Evolutionary conservation across 1,140 invertebrate genomes (phyloP).

Genomic region (Harpegnathos saltator): DNA sequence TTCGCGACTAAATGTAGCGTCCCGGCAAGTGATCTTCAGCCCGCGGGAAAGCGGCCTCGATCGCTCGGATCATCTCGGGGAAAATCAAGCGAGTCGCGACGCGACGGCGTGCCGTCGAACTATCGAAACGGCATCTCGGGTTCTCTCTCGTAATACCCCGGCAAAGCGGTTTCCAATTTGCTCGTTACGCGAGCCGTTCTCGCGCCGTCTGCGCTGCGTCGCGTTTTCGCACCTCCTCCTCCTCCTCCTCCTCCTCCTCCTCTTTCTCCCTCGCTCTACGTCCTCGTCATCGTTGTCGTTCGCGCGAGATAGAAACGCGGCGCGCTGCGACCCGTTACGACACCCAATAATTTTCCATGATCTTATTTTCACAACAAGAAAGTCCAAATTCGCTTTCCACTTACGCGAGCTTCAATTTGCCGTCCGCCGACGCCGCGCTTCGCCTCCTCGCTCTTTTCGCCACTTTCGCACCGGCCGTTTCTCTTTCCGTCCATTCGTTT

Average conservation of each 20-base stretch:
- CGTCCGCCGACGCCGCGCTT: too few species aligned
- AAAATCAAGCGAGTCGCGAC: background rate
- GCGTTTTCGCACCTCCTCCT: background rate
- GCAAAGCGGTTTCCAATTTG: constrained; percentile 56
- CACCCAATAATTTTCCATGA: constrained; percentile 69
- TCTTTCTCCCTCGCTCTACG: too few species aligned
- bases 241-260: background rate
- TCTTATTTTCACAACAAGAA: constrained; percentile 73
- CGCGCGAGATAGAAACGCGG: constrained; percentile 26
- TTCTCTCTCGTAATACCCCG: constrained; percentile 15
- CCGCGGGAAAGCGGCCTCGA: background rate
- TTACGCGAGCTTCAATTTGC: constrained; percentile 70
- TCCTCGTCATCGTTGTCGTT: background rate
- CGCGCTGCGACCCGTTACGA: constrained; percentile 43
- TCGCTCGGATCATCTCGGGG: too few species aligned
- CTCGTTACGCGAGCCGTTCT: constrained; percentile 23
- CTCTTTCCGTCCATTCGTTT: constrained; percentile 40
- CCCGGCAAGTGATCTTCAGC: constrained; percentile 7
- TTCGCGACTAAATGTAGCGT: background rate
- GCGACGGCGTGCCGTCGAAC: too few species aligned
- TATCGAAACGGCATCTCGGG: background rate
- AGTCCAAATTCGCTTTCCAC: constrained; percentile 72
- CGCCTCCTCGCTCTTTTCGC: constrained; percentile 27
- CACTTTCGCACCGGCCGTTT: background rate
- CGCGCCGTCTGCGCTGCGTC: too few species aligned